Conservation (phyloP, 2,113 vertebrate species). For the Grus americana region DNA sequence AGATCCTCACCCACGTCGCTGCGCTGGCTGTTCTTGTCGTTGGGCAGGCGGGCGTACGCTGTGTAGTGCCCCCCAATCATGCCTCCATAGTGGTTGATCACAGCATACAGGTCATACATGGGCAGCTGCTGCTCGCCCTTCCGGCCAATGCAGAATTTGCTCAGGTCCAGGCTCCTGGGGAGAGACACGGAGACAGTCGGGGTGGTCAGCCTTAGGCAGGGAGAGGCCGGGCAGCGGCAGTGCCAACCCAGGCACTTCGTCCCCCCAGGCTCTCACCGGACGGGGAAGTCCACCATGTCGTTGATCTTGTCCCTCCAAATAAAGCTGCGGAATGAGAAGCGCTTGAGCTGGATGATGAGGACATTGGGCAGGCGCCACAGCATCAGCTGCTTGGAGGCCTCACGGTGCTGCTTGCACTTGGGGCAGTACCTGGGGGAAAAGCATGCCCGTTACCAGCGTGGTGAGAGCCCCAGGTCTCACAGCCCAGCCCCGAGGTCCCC, state of each 20-base stretch:
- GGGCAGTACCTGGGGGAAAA: slow-evolving; percentile 87
- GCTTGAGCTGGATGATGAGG: slow-evolving; percentile 97
- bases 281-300: slow-evolving; percentile 97
- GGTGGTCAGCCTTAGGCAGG: rapidly evolving
- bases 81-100: slow-evolving; percentile 98
- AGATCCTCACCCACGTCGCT: slow-evolving; percentile 91
- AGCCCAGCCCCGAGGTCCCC: neutral
- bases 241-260: rapidly evolving
- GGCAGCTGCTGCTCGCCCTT: slow-evolving; percentile 93
- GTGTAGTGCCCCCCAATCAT: slow-evolving; percentile 99
- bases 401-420: slow-evolving; percentile 95
- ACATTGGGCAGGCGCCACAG: slow-evolving; percentile 96
- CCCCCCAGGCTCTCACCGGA: slow-evolving; percentile 79
- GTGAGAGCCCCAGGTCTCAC: neutral
- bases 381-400: slow-evolving; percentile 96
- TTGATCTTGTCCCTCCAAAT: slow-evolving; percentile 99
- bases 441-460: rapidly evolving
- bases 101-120: slow-evolving; percentile 93
- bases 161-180: slow-evolving; percentile 90
- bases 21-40: slow-evolving; percentile 95
- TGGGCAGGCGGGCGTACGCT: slow-evolving; percentile 91
- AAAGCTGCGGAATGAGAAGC: slow-evolving; percentile 98
- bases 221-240: neutral
- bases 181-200: neutral
- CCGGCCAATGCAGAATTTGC: slow-evolving; percentile 97